Conservation (phyloP, 2,888 invertebrate species). For the Dynastes hyllus region DNA sequence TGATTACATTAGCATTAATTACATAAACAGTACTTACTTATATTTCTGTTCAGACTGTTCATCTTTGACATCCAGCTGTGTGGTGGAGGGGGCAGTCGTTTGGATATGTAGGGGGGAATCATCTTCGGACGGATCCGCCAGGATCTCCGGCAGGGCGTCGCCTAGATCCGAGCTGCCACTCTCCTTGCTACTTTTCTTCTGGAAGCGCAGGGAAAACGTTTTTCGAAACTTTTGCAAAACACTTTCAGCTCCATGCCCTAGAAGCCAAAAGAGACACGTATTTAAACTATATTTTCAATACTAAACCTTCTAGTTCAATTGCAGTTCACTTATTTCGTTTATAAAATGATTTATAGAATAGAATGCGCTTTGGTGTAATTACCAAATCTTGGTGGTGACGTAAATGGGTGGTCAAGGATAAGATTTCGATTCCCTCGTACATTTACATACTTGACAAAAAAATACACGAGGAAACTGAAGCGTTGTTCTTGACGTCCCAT, state of each 20-base stretch:
- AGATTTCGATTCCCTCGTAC: too few relatives aligned
- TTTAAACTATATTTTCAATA: neutral
- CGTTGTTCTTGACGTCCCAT: too few relatives aligned
- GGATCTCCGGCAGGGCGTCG: slow-evolving; percentile 65
- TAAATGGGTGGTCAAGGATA: too few relatives aligned
- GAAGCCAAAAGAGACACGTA: slow-evolving; percentile 46
- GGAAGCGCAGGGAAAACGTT: slow-evolving; percentile 78
- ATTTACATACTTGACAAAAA: too few relatives aligned
- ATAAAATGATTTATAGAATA: too few relatives aligned
- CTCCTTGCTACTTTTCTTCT: slow-evolving; percentile 74
- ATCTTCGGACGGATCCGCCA: slow-evolving; percentile 67
- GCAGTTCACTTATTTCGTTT: too few relatives aligned
- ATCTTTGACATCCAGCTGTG: slow-evolving; percentile 60
- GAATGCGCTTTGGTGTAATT: too few relatives aligned
- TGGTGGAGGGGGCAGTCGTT: slow-evolving; percentile 58
- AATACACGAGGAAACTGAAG: too few relatives aligned
- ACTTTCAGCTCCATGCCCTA: slow-evolving; percentile 71
- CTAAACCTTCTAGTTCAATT: too few relatives aligned
- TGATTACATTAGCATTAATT: too few relatives aligned
- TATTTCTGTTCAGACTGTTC: slow-evolving; percentile 67
- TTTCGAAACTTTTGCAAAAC: slow-evolving; percentile 82
- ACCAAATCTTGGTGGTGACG: too few relatives aligned
- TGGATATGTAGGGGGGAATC: slow-evolving; percentile 65
- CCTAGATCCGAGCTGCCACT: slow-evolving; percentile 68
- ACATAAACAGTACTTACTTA: slow-evolving; percentile 60